A percentile compares a stretch with the other conserved stretches of the same genome.
Conservation (phyloP, 2,113 vertebrate genomes). For the Eclectus roratus region DNA sequence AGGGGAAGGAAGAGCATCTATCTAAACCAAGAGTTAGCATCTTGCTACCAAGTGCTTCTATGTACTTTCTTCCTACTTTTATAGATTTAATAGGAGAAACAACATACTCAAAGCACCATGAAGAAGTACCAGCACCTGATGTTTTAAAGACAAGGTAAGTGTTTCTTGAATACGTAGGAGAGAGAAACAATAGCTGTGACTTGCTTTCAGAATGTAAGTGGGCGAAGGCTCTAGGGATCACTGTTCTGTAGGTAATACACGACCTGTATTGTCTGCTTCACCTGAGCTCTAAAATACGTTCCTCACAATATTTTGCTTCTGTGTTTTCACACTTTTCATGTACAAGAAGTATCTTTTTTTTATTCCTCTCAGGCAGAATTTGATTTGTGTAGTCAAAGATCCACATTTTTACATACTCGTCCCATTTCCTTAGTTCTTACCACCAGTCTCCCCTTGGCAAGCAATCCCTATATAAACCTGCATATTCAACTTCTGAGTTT, state of each 20-base stretch:
- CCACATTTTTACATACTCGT: background rate
- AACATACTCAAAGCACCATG: conserved; percentile 68
- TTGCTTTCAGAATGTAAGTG: background rate
- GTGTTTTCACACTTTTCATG: background rate
- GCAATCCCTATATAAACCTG: background rate
- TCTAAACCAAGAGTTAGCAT: conserved; percentile 32
- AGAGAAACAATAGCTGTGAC: background rate
- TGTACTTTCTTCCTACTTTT: conserved; percentile 58
- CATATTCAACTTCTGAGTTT: background rate
- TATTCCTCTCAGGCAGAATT: background rate
- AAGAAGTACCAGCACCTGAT: conserved; percentile 38
- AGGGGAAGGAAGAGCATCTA: conserved; percentile 34
- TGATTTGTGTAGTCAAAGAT: background rate
- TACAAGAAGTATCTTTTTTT: background rate
- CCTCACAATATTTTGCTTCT: background rate
- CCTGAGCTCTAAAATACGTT: background rate
- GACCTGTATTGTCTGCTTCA: background rate
- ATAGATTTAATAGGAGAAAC: conserved; percentile 55
- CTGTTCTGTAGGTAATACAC: background rate
- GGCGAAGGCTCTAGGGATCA: background rate
- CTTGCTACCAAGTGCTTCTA: conserved; percentile 62
- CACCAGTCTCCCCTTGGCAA: background rate
- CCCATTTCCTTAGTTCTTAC: background rate
- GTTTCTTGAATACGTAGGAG: background rate
- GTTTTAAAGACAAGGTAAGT: conserved; percentile 74